phyloP scores from a whole-genome alignment of 2,888 invertebrate genomes.

The Aphidius colemani region DNA sequence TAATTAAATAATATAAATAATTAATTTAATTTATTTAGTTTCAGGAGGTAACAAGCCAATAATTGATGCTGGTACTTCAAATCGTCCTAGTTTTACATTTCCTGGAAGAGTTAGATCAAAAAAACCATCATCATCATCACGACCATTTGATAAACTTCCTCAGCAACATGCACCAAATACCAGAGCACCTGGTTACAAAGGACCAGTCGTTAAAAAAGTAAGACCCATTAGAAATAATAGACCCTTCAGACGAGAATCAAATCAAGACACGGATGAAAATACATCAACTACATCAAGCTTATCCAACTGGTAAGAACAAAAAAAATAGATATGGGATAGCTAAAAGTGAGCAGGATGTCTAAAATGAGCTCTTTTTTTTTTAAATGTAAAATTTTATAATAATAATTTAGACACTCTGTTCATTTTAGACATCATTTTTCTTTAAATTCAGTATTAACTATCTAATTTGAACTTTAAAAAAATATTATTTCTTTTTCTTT shows the following conservation, averaged over 20 bases:
- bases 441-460: too few relatives aligned
- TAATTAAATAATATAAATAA: conserved; percentile 3
- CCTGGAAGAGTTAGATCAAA: conserved; percentile 47
- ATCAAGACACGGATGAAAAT: conserved; percentile 34
- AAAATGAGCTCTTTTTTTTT: too few relatives aligned
- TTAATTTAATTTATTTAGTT: conserved; percentile 10
- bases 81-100: conserved; percentile 43
- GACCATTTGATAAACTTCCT: conserved; percentile 55
- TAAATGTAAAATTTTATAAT: too few relatives aligned
- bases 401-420: too few relatives aligned
- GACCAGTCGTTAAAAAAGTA: conserved; percentile 43
- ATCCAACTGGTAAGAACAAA: conserved; percentile 42
- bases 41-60: conserved; percentile 37
- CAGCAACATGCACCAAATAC: conserved; percentile 58
- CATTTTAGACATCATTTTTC: too few relatives aligned
- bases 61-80: conserved; percentile 36
- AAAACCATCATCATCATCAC: conserved; percentile 44
- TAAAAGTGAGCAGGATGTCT: too few relatives aligned
- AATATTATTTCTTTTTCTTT: too few relatives aligned
- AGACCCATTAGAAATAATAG: conserved; percentile 46
- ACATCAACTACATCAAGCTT: conserved; percentile 26
- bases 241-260: conserved; percentile 54
- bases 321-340: too few relatives aligned
- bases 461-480: not conserved
- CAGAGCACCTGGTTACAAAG: conserved; percentile 56